Evolutionary conservation across 2,888 invertebrate genomes (phyloP).

Genomic region (Galeopsomyia nigrocyanea): DNA sequence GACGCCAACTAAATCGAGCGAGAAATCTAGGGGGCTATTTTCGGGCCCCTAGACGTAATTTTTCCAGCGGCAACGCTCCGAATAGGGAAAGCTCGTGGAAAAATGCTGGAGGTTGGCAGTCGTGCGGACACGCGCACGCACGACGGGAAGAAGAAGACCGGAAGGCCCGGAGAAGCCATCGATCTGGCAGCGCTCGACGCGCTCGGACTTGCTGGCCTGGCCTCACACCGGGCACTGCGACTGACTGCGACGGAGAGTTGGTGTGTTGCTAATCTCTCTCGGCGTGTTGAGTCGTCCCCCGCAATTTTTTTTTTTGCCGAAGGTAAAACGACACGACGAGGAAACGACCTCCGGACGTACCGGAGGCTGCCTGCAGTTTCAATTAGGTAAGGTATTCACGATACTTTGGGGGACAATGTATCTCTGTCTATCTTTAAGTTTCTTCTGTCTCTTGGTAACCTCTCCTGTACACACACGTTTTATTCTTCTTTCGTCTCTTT

Average conservation of each 20-base stretch:
- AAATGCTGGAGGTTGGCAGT: too few relatives aligned
- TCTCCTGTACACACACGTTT: constrained; percentile 1
- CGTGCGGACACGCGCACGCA: too few relatives aligned
- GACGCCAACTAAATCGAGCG: too few relatives aligned
- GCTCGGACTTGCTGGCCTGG: not conserved
- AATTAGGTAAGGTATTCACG: not conserved
- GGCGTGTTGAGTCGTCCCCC: constrained; percentile 1
- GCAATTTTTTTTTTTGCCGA: not conserved
- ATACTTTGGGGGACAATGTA: not conserved
- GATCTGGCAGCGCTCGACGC: constrained; percentile 21
- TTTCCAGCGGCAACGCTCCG: too few relatives aligned
- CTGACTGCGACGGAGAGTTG: too few relatives aligned
- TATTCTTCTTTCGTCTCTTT: not conserved
- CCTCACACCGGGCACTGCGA: not conserved
- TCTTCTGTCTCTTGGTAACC: constrained; percentile 1
- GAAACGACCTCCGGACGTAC: constrained; percentile 34
- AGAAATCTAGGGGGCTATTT: too few relatives aligned
- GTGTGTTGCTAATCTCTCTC: constrained; percentile 7
- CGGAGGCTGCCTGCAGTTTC: too few relatives aligned
- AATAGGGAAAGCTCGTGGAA: too few relatives aligned
- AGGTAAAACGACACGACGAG: constrained; percentile 15
- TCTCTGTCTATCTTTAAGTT: not conserved
- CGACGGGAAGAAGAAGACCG: constrained; percentile 1
- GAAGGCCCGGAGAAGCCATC: constrained; percentile 27
- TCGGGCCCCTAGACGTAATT: too few relatives aligned